Conservation (phyloP, 2,888 invertebrate species). For the Lasioglossum leucozonium region DNA sequence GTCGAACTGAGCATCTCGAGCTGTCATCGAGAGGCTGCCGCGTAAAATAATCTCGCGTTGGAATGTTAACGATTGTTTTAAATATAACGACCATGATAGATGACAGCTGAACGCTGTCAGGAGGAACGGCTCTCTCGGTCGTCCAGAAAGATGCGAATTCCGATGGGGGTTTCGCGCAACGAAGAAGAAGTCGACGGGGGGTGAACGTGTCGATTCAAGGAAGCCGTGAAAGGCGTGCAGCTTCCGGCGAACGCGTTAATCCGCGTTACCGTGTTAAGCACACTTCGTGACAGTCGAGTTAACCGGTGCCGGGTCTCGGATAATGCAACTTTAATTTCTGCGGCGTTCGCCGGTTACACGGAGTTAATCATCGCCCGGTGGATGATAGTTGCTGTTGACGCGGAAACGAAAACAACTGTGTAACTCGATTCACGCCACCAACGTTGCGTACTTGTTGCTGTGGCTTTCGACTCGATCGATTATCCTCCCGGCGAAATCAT, state of each 20-base stretch:
- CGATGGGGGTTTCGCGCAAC: background rate
- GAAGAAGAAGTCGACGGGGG: background rate
- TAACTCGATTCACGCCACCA: slow-evolving; percentile 58
- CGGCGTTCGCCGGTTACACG: slow-evolving; percentile 55
- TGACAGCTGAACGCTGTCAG: background rate
- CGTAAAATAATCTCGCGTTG: background rate
- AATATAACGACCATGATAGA: background rate
- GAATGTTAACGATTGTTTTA: background rate
- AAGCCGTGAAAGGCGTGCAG: slow-evolving; percentile 39
- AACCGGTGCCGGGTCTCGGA: slow-evolving; percentile 64
- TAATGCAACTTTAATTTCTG: slow-evolving; percentile 66
- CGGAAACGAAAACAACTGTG: slow-evolving; percentile 62
- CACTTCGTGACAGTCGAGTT: slow-evolving; percentile 68
- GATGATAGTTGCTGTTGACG: slow-evolving; percentile 62
- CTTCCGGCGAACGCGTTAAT: slow-evolving; percentile 60
- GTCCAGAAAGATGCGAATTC: background rate
- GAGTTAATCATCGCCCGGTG: slow-evolving; percentile 59
- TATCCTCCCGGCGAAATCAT: slow-evolving; percentile 1
- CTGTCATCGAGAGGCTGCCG: background rate
- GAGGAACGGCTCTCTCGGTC: background rate
- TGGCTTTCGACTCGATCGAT: slow-evolving; percentile 27
- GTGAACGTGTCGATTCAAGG: slow-evolving; percentile 11
- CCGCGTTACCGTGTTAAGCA: slow-evolving; percentile 61
- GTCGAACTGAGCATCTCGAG: background rate
- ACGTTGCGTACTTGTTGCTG: slow-evolving; percentile 57